Percentiles rank a stretch among this genome's conserved stretches.
phyloP scores from a whole-genome alignment of 2,797 vertebrate species.

The Corythornis leucogaster region DNA sequence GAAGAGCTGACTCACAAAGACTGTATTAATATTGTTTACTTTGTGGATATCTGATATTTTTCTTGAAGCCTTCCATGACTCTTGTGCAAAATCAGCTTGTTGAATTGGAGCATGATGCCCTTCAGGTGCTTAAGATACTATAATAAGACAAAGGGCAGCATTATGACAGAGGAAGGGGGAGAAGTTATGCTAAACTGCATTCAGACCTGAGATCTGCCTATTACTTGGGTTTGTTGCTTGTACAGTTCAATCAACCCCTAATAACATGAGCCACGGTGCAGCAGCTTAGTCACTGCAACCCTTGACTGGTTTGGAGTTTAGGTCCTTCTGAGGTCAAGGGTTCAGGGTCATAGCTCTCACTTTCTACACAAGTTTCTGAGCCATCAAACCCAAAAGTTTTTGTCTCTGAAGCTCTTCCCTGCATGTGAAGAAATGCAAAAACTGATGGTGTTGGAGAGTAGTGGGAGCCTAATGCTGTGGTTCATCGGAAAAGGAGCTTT shows the following conservation, averaged over 20 bases:
- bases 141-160: background rate
- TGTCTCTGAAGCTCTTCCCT: background rate
- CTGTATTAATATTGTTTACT: background rate
- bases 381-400: background rate
- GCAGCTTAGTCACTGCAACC: background rate
- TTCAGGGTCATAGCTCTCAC: background rate
- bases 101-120: background rate
- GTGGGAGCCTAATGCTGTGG: background rate
- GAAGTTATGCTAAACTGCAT: background rate
- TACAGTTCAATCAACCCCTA: rapidly evolving
- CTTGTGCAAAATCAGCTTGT: background rate
- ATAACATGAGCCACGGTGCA: rapidly evolving
- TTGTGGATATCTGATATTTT: background rate
- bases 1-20: background rate
- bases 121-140: background rate
- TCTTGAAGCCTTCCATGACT: background rate
- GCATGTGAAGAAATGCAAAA: background rate
- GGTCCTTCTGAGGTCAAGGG: background rate
- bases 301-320: background rate
- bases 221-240: background rate
- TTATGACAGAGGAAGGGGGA: background rate
- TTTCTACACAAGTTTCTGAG: background rate
- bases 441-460: background rate
- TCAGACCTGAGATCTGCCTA: background rate
- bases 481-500: background rate